Conservation (phyloP, 2,888 invertebrate genomes). For the Harpagoxenus sublaevis region DNA sequence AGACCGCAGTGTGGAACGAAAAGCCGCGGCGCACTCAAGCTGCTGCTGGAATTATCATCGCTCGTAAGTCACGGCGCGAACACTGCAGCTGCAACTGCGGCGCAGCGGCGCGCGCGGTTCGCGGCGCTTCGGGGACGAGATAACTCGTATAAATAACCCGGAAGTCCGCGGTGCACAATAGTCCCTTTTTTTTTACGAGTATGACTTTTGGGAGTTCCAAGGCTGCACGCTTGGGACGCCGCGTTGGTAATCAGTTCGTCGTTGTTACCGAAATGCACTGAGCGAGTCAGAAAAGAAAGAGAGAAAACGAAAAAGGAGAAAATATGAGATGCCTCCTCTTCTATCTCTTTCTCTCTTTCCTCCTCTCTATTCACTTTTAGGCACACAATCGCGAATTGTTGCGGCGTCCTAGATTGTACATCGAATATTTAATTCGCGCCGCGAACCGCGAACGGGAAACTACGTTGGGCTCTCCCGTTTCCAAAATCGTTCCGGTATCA, state of each 20-base stretch:
- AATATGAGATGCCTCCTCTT: background rate
- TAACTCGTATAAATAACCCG: constrained; percentile 78
- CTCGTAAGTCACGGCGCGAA: constrained; percentile 73
- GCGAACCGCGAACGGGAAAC: constrained; percentile 3
- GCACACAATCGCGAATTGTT: constrained; percentile 38
- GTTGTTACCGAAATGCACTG: constrained; percentile 70
- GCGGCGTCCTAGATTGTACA: constrained; percentile 34
- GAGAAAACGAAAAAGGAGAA: background rate
- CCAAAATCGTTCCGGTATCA: constrained; percentile 32
- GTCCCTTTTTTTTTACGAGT: constrained; percentile 74
- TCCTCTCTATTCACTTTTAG: constrained; percentile 20
- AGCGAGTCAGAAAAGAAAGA: constrained; percentile 25
- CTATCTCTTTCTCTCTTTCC: background rate
- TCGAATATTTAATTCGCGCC: constrained; percentile 45
- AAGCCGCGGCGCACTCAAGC: constrained; percentile 62
- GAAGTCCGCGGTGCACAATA: constrained; percentile 77
- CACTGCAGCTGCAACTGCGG: constrained; percentile 63
- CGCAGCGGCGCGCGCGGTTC: constrained; percentile 55
- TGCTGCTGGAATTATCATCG: constrained; percentile 73
- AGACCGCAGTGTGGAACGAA: constrained; percentile 45
- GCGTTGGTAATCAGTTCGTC: constrained; percentile 76
- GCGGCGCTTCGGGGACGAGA: constrained; percentile 74
- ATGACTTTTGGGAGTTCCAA: constrained; percentile 77
- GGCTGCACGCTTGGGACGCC: constrained; percentile 73
- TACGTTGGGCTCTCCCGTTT: background rate